A percentile compares a stretch with the other conserved stretches of the same genome.
phyloP scores from a whole-genome alignment of 2,113 vertebrate genomes.

The Polypterus bichir region DNA sequence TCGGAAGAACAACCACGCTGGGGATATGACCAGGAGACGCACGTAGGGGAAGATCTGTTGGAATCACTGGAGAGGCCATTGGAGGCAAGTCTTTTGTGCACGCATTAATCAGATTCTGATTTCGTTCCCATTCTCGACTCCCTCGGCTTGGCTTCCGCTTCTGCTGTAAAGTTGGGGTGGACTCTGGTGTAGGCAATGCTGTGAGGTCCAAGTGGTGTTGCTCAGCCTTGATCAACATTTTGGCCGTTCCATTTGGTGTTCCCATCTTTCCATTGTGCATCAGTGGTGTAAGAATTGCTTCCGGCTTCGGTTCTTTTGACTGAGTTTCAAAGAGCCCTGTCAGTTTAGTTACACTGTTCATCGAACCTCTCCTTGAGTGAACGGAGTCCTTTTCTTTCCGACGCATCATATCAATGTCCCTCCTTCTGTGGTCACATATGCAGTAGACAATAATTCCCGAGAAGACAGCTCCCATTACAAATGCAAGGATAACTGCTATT shows the following conservation, averaged over 20 bases:
- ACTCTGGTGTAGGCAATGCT: slow-evolving; percentile 84
- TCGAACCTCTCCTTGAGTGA: slow-evolving; percentile 77
- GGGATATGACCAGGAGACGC: slow-evolving; percentile 90
- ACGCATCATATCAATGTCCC: slow-evolving; percentile 62
- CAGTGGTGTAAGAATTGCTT: slow-evolving; percentile 82
- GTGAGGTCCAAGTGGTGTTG: slow-evolving; percentile 88
- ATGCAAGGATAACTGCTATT: slow-evolving; percentile 89
- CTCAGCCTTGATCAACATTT: slow-evolving; percentile 89
- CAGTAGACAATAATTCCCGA: slow-evolving; percentile 91
- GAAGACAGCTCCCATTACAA: slow-evolving; percentile 91
- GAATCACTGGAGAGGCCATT: slow-evolving; percentile 76
- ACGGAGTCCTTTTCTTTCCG: slow-evolving; percentile 80
- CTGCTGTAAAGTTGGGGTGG: slow-evolving; percentile 85
- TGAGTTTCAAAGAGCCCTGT: slow-evolving; percentile 85
- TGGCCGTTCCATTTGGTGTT: slow-evolving; percentile 60
- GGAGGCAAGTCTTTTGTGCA: slow-evolving; percentile 85
- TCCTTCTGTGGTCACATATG: slow-evolving; percentile 81
- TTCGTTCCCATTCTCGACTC: slow-evolving; percentile 90
- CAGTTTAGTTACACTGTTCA: slow-evolving; percentile 94
- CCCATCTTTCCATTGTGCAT: slow-evolving; percentile 88
- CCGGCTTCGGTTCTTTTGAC: slow-evolving; percentile 82
- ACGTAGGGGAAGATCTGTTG: slow-evolving; percentile 81
- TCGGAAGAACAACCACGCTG: slow-evolving; percentile 84
- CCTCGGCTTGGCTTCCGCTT: slow-evolving; percentile 82
- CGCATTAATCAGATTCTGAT: slow-evolving; percentile 93